Evolutionary conservation across 2,113 vertebrate species (phyloP), one percentile per base, ranked within the genome.

Genomic region (Cavia aperea): DNA sequence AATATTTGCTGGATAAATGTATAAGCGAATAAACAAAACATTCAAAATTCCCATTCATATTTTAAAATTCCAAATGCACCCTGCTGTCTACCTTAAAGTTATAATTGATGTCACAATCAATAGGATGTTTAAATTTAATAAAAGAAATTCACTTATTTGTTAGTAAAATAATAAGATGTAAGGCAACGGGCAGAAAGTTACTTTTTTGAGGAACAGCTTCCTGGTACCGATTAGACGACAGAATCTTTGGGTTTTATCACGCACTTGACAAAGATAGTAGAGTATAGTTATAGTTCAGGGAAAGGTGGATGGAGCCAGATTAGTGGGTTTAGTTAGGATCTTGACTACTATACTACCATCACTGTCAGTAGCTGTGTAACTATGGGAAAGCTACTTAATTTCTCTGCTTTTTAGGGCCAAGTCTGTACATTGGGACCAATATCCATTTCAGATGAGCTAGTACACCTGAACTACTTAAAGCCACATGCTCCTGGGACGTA

Each of bases 51-150:
- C 62, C 66, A 36, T 62, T 90, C 23, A 49, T 24, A 78, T n/a
- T 49, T 65, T 39, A 56, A 75, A 87, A 58, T 70, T 62, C 60
- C 58, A 85, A 58, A 77, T 65, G 49, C 36, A 58, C 14, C n/a
- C 66, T 43, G 24, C 49, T 63, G 26, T 84, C 56, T 88, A 31
- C 86, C 82, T 95, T 46, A 60, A 82, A 72, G 60, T 23, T 88
- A 68, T 66, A 63, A 91, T 2, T 91, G 21, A 92, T 90, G 26
- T 84, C 51, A 77, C 4, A 66, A 89, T 89, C 84, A 89, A 87
- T 36, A 86, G 51, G 60, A 81, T 51, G 88, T 92, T 29, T 65
- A 56, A 68, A 92, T 81, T 68, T 79, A 86, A 58, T 87, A 65
- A 31, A 84, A 26, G 6, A 91, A 39, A 84, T 54, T 63, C 73